Evolutionary conservation across 2,888 invertebrate genomes (phyloP).

Genomic region (Meteorus colon): DNA sequence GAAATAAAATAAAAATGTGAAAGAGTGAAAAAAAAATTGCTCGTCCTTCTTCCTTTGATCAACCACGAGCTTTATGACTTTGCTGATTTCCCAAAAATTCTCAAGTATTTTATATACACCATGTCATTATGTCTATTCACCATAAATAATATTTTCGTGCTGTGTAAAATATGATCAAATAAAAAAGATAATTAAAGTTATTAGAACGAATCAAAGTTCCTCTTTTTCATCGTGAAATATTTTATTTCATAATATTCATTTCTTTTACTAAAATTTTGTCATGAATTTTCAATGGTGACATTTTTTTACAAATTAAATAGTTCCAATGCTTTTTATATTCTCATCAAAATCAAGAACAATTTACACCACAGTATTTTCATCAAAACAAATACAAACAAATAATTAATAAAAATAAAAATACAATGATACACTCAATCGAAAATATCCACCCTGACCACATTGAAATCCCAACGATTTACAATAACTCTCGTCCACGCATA

Average conservation of each 20-base stretch:
- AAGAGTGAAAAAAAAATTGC: neutral
- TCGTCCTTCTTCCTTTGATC: constrained; percentile 1
- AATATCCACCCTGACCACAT: neutral
- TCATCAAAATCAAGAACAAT: neutral
- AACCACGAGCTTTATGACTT: constrained; percentile 36
- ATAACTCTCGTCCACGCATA: neutral
- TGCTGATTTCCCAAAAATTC: constrained; percentile 42
- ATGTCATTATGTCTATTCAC: neutral
- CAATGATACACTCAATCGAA: constrained; percentile 1
- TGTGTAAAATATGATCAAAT: neutral
- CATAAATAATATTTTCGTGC: neutral
- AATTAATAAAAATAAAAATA: neutral
- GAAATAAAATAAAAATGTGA: neutral
- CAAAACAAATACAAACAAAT: neutral
- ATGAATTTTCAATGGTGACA: too few species aligned
- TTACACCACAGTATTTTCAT: too few species aligned
- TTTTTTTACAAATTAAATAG: too few species aligned
- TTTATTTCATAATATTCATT: too few species aligned
- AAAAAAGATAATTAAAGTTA: neutral
- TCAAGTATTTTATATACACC: constrained; percentile 21
- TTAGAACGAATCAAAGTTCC: neutral
- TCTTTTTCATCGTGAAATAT: too few species aligned
- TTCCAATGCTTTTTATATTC: neutral
- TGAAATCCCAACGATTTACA: neutral
- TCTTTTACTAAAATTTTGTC: too few species aligned